Evolutionary conservation across 2,888 invertebrate species (phyloP).

Genomic region (Morpho achilles): DNA sequence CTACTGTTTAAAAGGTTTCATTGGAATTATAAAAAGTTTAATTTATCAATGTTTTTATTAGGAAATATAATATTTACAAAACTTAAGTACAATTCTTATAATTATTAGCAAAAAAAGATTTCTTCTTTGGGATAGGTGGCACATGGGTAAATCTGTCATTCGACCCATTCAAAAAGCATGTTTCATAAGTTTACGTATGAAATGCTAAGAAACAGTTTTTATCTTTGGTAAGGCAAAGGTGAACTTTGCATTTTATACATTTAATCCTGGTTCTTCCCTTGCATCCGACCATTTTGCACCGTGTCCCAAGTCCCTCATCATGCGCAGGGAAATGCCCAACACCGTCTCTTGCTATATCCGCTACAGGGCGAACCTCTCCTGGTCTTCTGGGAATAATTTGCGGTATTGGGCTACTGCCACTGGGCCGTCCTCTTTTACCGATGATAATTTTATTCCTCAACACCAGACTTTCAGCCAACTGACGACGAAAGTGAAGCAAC

Average conservation of each 20-base stretch:
- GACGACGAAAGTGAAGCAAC: constrained; percentile 32
- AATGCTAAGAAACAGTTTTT: constrained; percentile 33
- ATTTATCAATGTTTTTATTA: too few species aligned
- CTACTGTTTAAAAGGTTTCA: too few species aligned
- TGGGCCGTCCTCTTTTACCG: constrained; percentile 32
- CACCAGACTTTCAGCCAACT: constrained; percentile 31
- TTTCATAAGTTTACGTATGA: constrained; percentile 20
- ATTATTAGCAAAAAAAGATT: too few species aligned
- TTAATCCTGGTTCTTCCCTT: constrained; percentile 31
- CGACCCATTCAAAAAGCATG: too few species aligned
- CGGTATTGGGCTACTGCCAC: constrained; percentile 28
- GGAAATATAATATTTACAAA: too few species aligned
- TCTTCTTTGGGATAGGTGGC: too few species aligned
- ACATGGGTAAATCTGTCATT: too few species aligned
- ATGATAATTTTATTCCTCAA: constrained; percentile 28
- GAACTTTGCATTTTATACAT: constrained; percentile 34
- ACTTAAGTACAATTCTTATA: too few species aligned
- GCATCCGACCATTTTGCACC: constrained; percentile 33
- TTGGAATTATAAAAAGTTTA: too few species aligned
- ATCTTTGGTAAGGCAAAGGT: constrained; percentile 33
- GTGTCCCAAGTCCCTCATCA: constrained; percentile 29
- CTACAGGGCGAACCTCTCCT: constrained; percentile 30
- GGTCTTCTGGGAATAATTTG: constrained; percentile 31
- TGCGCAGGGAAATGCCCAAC: constrained; percentile 34
- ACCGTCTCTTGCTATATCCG: constrained; percentile 33